These are phyloP conservation scores for Squalus acanthias DNA, from an alignment of 2,797 vertebrate genomes.

Conservation along the genomic window DNA sequence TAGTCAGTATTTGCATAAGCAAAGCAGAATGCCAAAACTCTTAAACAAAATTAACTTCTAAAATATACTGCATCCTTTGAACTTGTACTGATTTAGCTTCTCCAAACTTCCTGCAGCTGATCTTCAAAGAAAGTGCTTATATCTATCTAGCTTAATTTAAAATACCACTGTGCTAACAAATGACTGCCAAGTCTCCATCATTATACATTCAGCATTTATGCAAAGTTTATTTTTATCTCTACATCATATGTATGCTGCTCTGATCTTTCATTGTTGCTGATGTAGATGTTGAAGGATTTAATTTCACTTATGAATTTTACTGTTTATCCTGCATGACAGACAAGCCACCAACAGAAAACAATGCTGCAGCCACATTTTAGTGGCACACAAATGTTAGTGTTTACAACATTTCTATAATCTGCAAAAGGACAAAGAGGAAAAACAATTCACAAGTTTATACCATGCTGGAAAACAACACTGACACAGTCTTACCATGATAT, in stretches of 20 bases:
- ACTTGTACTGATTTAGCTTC: not conserved
- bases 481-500: not conserved
- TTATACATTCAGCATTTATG: not conserved
- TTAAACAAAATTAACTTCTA: constrained; percentile 21
- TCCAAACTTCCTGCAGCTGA: constrained; percentile 33
- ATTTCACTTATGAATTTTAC: not conserved
- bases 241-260: not conserved
- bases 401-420: not conserved
- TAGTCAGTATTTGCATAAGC: not conserved
- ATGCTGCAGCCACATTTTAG: not conserved
- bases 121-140: not conserved
- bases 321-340: not conserved
- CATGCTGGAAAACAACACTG: not conserved
- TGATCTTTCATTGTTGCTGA: not conserved
- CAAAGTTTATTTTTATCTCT: not conserved
- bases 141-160: not conserved
- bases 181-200: not conserved
- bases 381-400: not conserved
- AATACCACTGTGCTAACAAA: not conserved
- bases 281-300: not conserved
- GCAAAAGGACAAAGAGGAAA: not conserved
- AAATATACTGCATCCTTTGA: constrained; percentile 25
- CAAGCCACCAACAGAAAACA: not conserved
- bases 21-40: constrained; percentile 10
- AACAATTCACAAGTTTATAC: not conserved